These are phyloP conservation scores for Eupithecia abbreviata DNA, from an alignment of 2,888 invertebrate genomes.

Conservation along the genomic window DNA sequence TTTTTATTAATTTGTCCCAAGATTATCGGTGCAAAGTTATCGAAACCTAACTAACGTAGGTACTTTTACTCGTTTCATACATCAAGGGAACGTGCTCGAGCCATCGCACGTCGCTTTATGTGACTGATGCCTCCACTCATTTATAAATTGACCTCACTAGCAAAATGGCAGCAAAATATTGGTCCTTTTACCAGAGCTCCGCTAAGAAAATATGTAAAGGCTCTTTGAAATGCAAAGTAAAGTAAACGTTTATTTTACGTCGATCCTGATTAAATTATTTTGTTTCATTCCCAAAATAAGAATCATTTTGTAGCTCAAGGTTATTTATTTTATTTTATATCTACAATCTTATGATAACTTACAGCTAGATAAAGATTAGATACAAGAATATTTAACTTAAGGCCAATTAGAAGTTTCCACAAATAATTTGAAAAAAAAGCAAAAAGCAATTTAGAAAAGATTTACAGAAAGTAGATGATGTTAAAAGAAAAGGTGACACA, in stretches of 20 bases:
- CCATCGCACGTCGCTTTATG: slow-evolving; percentile 59
- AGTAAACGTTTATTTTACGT: neutral
- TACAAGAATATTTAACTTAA: too few relatives aligned
- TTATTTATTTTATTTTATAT: neutral
- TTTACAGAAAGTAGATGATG: too few relatives aligned
- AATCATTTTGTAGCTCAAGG: neutral
- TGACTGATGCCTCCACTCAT: slow-evolving; percentile 74
- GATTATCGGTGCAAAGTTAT: neutral
- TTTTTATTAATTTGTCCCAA: too few relatives aligned
- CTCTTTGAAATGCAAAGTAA: neutral
- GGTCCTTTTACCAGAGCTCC: slow-evolving; percentile 11
- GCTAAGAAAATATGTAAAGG: neutral
- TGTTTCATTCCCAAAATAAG: neutral
- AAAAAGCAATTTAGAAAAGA: too few relatives aligned
- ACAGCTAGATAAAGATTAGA: too few relatives aligned
- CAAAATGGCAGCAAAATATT: slow-evolving; percentile 42
- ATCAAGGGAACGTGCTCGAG: slow-evolving; percentile 64
- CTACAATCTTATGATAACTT: too few relatives aligned
- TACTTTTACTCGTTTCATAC: neutral
- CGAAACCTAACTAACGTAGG: neutral
- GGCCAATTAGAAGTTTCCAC: too few relatives aligned
- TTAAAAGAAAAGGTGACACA: too few relatives aligned
- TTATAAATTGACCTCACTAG: slow-evolving; percentile 74
- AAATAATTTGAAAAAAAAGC: too few relatives aligned
- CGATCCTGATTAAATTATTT: neutral